Evolutionary conservation across 2,888 invertebrate species (phyloP), one percentile per base, ranked within the genome.

Genomic region (Euproctis similis): DNA sequence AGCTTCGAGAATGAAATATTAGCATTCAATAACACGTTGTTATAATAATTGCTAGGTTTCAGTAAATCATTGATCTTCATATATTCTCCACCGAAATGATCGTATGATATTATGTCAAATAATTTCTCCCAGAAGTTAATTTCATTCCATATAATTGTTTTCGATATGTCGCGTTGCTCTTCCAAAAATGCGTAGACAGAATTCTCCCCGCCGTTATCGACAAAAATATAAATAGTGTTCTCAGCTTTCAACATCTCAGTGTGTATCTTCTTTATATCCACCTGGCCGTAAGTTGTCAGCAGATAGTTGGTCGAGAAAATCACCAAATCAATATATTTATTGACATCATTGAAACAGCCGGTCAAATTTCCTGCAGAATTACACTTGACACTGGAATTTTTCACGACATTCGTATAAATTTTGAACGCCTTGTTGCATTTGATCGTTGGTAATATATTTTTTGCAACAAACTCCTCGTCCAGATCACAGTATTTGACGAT

Each of bases 281-380:
- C 71, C 23, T 80, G 66, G 43, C 69, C 69, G 51, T 77, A 82
- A 35, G 60, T 59, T 30, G 72, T 64, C 45, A 61, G 70, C 59
- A 81, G 62, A 46, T 74, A 81, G 56, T 77, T 80, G 8, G 75
- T 71, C 4, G 81, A 73, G 49, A 82, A 82, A 36, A 82, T 56
- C 17, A 80, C 67, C 14, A 80, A 36, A 8, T 53, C 59, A 6
- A 59, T 59, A 23, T 37, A 38, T 11, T 53, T 47, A 31, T 53
- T 47, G 13, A 35, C 45, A 31, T 60, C 60, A 35, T 59, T 61
- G 23, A 49, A 45, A 38, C 55, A 55, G 28, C 46, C 52, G 10
- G 40, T 53, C 10, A 63, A 45, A 27, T 52, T 53, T 30, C 50
- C 59, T 8, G 55, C 47, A 22, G 53, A 57, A 36, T 51, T 56